Conservation (phyloP, 2,113 vertebrate genomes). For the Eclectus roratus region DNA sequence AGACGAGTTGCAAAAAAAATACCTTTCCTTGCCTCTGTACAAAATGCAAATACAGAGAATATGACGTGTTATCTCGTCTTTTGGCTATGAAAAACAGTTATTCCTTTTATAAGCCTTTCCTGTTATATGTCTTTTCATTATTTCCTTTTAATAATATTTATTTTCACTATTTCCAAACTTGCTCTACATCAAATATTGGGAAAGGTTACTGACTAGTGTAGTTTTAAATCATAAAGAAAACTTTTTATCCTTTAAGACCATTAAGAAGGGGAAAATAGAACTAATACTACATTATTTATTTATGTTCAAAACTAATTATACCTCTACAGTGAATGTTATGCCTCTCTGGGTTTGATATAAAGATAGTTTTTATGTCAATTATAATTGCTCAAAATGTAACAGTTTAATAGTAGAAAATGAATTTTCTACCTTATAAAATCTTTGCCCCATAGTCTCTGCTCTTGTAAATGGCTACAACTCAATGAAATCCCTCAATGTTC, state of each 20-base stretch:
- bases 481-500: neutral
- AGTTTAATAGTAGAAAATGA: neutral
- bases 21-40: neutral
- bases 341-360: neutral
- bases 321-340: neutral
- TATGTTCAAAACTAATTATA: neutral
- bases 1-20: neutral
- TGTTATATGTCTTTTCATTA: neutral
- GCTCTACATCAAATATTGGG: neutral
- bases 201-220: neutral
- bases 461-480: neutral
- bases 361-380: neutral
- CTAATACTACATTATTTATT: neutral
- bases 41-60: neutral
- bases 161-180: neutral
- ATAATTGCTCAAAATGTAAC: neutral
- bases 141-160: neutral
- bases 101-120: neutral
- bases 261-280: neutral
- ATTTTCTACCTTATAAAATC: neutral
- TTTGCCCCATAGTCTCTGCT: neutral
- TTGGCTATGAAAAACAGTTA: neutral
- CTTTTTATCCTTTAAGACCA: neutral
- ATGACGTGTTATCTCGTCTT: neutral
- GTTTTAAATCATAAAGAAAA: neutral